phyloP scores from a whole-genome alignment of 2,888 invertebrate genomes.

The Dione juno region DNA sequence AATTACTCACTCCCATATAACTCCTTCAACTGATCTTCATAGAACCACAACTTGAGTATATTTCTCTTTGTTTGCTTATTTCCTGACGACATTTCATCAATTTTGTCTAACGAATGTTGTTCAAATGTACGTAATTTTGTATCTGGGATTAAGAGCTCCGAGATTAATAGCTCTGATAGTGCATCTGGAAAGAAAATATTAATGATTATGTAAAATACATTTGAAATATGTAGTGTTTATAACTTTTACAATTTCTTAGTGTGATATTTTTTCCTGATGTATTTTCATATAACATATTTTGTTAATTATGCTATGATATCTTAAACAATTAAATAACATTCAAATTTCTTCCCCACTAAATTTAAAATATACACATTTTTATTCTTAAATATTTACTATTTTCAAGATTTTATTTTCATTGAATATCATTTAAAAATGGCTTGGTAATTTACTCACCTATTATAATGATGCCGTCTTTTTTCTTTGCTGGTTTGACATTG shows the following conservation, averaged over 20 bases:
- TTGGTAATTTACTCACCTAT: conserved; percentile 81
- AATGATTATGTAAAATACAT: neutral
- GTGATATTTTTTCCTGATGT: too few species aligned
- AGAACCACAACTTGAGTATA: conserved; percentile 91
- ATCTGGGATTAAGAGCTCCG: conserved; percentile 87
- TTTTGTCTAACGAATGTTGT: conserved; percentile 83
- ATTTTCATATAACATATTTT: too few species aligned
- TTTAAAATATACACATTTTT: too few species aligned
- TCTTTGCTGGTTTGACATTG: conserved; percentile 91
- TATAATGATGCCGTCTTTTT: conserved; percentile 86
- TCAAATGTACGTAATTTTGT: conserved; percentile 86
- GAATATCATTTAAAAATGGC: too few species aligned
- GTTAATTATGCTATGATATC: too few species aligned
- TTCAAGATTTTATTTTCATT: too few species aligned
- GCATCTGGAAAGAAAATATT: conserved; percentile 84
- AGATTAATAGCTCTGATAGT: conserved; percentile 89
- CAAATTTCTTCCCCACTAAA: too few species aligned
- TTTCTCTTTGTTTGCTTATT: conserved; percentile 86
- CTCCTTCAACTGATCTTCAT: conserved; percentile 93
- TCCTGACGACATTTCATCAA: conserved; percentile 84
- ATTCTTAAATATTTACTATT: too few species aligned
- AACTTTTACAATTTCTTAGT: too few species aligned
- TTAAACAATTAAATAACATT: too few species aligned
- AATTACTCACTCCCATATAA: conserved; percentile 84
- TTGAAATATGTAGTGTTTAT: too few species aligned